Percentiles rank a stretch among this genome's conserved stretches.
Conservation (phyloP, 2,113 vertebrate genomes). For the Dermatemys mawii region DNA sequence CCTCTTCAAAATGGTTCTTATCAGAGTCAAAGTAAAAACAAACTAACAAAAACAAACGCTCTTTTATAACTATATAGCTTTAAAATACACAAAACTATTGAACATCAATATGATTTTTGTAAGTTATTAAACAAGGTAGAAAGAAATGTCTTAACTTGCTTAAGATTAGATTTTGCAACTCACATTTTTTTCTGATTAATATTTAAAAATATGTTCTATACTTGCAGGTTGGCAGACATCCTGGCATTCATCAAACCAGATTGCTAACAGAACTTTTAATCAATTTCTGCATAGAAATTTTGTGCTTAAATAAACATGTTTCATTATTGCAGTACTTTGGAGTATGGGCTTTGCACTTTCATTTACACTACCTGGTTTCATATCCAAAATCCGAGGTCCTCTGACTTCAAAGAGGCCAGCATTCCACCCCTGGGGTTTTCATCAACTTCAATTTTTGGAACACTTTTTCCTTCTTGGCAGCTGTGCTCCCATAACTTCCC, state of each 20-base stretch:
- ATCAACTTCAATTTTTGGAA: neutral
- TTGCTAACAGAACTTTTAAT: neutral
- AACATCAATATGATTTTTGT: neutral
- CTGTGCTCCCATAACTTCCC: rapidly evolving
- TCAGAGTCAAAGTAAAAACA: neutral
- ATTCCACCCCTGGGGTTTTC: neutral
- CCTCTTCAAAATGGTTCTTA: neutral
- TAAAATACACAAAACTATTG: neutral
- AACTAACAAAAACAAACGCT: neutral
- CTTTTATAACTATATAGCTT: neutral
- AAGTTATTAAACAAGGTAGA: neutral
- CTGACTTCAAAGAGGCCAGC: neutral
- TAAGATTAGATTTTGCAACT: neutral
- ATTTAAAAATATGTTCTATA: neutral
- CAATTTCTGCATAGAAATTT: neutral
- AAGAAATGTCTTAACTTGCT: neutral
- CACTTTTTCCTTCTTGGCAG: neutral
- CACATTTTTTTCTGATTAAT: neutral
- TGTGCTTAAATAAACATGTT: neutral
- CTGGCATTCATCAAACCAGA: neutral
- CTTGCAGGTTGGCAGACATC: neutral
- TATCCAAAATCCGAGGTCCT: neutral
- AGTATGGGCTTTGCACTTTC: neutral
- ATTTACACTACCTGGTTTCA: neutral
- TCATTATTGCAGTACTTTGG: neutral